These are phyloP conservation scores for Sycobia sp. DNA, from an alignment of 1,140 invertebrate species.

Conservation along the genomic window DNA sequence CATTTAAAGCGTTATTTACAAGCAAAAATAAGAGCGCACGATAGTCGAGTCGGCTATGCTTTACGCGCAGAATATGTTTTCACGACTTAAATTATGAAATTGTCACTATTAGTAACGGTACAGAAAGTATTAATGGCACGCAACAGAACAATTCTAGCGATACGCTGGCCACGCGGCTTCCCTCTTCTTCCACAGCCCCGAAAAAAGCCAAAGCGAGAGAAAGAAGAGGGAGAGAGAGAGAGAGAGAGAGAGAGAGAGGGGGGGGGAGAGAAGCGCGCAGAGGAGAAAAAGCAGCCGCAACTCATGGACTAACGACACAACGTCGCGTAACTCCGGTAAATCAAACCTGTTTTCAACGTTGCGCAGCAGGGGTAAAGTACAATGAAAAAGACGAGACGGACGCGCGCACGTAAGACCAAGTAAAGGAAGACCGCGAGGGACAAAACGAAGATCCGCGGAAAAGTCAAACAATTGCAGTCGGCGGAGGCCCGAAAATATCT, in stretches of 20 bases:
- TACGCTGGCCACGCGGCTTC: no score
- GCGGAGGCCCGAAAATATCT: slow-evolving; percentile 10
- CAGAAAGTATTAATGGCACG: slow-evolving; percentile 21
- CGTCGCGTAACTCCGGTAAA: not conserved
- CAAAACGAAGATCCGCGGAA: slow-evolving; percentile 2
- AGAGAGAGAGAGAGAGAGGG: not conserved
- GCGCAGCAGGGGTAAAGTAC: not conserved
- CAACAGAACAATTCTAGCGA: slow-evolving; percentile 18
- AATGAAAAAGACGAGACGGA: not conserved
- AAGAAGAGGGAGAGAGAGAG: not conserved
- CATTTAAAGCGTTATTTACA: slow-evolving; percentile 6
- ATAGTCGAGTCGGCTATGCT: not conserved
- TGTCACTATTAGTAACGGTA: slow-evolving; percentile 21
- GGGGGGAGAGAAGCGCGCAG: no score
- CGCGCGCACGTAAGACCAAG: no score
- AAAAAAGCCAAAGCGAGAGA: not conserved
- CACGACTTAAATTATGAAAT: slow-evolving; percentile 8
- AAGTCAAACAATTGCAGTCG: slow-evolving; percentile 16
- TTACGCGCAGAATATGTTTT: not conserved
- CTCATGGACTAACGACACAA: not conserved
- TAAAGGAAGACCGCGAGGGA: no score
- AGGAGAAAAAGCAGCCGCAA: no score
- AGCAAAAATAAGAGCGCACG: not conserved
- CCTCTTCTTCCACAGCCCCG: not conserved
- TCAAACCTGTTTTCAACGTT: slow-evolving; percentile 24